Base-by-base conservation (phyloP, 2,113 vertebrate species). In the Todiramphus saurophagus region DNA sequence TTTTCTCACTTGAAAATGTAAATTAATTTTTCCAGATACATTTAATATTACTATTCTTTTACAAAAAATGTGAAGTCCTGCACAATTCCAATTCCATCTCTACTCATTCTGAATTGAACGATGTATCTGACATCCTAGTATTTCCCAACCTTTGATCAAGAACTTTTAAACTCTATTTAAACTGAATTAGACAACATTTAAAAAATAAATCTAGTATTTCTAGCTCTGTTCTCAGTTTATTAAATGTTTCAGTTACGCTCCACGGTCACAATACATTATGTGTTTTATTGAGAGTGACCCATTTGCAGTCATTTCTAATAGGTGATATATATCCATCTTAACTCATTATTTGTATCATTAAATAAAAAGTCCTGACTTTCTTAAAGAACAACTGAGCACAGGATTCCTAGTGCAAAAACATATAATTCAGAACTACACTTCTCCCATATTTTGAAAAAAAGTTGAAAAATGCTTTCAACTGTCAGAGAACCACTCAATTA, bases 401-500 rank as follows among this genome's bases (percentile, higher is more conserved):
- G 43, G 58, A 88, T 59, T 78, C 25, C 56, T 46, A 76, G 17
- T 31, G 41, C 48, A 94, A 75, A 3, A 16, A 66, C 35, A 67
- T 35, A 15, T 31, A 83, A 55, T 69, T 85, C 33, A 50, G 68
- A 93, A 55, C 28, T 70, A 81, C 39, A 51, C 3, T 74, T 84
- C 62, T 78, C 78, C 41, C 4, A 4, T 59, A 77, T 53, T 93
- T 91, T 5, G 6, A 69, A 94, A 93, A 92, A 93, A 91, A 33
- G 13, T 6, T 92, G 60, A 83, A 85, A 91, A 88, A 72, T 44
- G 27, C 39, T 92, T 93, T 95, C 83, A 97, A 31, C 30, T 59
- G 35, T 91, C 33, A 91, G 33, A 90, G 23, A 93, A 76, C 43
- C 37, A 46, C 76, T 83, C 39, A 76, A 4, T 84, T 27, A 94